These are phyloP conservation scores for Leptopilina syphax DNA, from an alignment of 2,888 invertebrate genomes.

Conservation along the genomic window DNA sequence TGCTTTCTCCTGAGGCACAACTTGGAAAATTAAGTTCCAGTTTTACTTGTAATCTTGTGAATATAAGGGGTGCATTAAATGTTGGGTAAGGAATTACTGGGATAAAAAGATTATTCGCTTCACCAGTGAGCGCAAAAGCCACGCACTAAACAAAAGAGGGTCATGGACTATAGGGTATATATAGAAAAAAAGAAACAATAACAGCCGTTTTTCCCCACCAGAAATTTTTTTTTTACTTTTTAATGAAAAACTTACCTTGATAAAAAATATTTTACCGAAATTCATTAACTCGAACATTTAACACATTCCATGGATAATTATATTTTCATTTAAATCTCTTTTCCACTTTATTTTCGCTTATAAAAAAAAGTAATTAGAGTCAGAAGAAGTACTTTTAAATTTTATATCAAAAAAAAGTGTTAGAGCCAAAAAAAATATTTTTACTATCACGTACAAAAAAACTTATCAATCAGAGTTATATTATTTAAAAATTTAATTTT, in stretches of 20 bases:
- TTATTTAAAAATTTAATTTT: no score
- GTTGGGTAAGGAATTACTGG: slow-evolving; percentile 22
- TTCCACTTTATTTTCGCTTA: not conserved
- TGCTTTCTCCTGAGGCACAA: not conserved
- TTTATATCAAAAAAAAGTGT: no score
- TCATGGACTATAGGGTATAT: not conserved
- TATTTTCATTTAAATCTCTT: not conserved
- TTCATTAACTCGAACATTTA: slow-evolving; percentile 2
- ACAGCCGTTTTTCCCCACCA: not conserved
- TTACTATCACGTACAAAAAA: no score
- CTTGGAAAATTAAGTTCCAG: slow-evolving; percentile 28
- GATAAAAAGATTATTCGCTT: slow-evolving; percentile 46
- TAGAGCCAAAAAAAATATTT: no score
- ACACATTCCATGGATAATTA: not conserved
- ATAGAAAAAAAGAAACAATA: no score
- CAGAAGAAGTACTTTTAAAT: no score
- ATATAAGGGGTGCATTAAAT: slow-evolving; percentile 22
- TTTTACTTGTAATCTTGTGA: slow-evolving; percentile 26
- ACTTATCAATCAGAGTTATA: no score
- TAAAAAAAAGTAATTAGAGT: not conserved
- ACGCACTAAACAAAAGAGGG: slow-evolving; percentile 26
- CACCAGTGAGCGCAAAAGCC: slow-evolving; percentile 40
- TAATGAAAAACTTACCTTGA: slow-evolving; percentile 22
- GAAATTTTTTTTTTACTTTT: no score
- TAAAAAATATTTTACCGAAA: slow-evolving; percentile 20